These are phyloP conservation scores for Cuculus canorus DNA, from an alignment of 2,797 vertebrate species.

Conservation along the genomic window DNA sequence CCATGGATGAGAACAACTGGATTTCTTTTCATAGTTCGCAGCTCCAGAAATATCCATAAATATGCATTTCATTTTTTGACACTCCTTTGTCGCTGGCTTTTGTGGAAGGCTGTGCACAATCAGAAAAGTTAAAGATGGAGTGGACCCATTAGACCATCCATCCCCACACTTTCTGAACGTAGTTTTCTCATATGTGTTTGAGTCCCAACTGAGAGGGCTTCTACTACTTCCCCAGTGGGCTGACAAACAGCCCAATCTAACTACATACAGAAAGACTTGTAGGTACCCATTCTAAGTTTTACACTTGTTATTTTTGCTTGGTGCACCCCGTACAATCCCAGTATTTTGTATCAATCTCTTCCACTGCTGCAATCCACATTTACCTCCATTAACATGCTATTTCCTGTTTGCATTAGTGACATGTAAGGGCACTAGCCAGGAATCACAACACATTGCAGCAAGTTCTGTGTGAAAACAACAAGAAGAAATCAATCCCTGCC, in stretches of 20 bases:
- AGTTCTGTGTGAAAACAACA: not conserved
- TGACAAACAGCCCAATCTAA: not conserved
- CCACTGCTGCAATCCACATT: not conserved
- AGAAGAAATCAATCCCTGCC: not conserved
- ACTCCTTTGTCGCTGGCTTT: not conserved
- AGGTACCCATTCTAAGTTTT: not conserved
- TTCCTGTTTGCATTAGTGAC: not conserved
- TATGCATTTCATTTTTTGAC: constrained; percentile 19
- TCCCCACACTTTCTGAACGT: not conserved
- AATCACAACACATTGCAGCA: not conserved
- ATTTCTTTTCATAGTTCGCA: constrained; percentile 67
- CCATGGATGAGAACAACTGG: constrained; percentile 53
- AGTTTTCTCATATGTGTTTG: fast-evolving
- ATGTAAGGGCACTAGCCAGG: not conserved
- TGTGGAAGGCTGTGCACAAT: not conserved
- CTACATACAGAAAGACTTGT: not conserved
- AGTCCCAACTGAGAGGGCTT: not conserved
- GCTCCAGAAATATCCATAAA: constrained; percentile 54
- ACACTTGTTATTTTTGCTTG: not conserved
- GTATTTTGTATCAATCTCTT: not conserved
- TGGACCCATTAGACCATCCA: not conserved
- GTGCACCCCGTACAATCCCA: not conserved
- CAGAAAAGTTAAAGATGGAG: not conserved
- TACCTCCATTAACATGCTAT: fast-evolving
- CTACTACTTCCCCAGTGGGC: not conserved